Evolutionary conservation across 2,113 vertebrate genomes (phyloP).

Genomic region (Aix galericulata): DNA sequence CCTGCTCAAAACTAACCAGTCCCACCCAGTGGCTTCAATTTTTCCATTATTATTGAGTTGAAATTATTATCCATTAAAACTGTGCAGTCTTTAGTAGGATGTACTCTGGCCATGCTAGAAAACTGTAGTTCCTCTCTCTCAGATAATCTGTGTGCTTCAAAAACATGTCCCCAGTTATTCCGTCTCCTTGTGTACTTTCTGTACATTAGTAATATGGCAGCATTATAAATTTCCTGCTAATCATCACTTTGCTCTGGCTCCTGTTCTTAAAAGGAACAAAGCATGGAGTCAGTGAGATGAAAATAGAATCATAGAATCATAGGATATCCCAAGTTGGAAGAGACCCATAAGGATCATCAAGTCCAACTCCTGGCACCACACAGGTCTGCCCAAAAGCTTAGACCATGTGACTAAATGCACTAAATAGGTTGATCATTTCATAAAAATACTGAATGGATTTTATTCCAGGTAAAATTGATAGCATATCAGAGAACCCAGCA

Average conservation of each 20-base stretch:
- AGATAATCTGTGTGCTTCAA: neutral
- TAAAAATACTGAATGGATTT: neutral
- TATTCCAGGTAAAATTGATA: neutral
- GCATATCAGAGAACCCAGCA: neutral
- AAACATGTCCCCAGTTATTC: neutral
- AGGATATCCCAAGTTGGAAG: too few species aligned
- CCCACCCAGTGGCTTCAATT: neutral
- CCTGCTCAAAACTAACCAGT: conserved; percentile 9
- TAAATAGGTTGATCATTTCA: neutral
- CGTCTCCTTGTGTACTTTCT: neutral
- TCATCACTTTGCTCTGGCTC: neutral
- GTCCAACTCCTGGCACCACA: too few species aligned
- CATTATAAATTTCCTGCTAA: neutral
- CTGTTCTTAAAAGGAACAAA: neutral
- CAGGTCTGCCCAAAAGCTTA: too few species aligned
- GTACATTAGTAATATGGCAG: neutral
- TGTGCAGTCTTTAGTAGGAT: neutral
- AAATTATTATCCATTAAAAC: neutral
- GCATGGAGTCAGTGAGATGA: neutral
- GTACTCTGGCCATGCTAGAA: neutral
- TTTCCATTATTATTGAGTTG: conserved; percentile 29
- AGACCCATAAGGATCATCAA: too few species aligned
- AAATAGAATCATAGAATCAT: neutral
- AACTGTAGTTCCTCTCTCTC: neutral
- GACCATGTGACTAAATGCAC: too few species aligned